A percentile compares a stretch with the other conserved stretches of the same genome.
Conservation (phyloP, 2,888 invertebrate genomes). For the Micoletzkya japonica region DNA sequence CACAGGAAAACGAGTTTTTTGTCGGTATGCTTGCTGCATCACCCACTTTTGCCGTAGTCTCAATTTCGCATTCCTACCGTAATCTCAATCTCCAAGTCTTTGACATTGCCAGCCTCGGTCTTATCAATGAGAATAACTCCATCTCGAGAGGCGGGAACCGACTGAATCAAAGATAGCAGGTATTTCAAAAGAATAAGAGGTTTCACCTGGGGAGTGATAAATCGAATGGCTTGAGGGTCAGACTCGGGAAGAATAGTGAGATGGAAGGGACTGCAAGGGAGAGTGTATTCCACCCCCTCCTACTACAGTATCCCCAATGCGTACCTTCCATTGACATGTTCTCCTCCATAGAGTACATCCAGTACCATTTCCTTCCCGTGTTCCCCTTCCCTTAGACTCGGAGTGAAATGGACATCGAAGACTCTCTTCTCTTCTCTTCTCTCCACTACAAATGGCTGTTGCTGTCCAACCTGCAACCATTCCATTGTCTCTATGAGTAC, state of each 20-base stretch:
- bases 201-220: not conserved
- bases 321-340: conserved; percentile 34
- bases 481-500: not conserved
- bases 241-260: conserved; percentile 34
- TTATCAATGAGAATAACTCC: conserved; percentile 40
- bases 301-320: too few species aligned
- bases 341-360: conserved; percentile 30
- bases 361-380: not conserved
- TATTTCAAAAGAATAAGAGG: not conserved
- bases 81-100: conserved; percentile 36
- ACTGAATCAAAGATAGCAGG: not conserved
- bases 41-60: not conserved
- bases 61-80: conserved; percentile 33
- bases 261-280: conserved; percentile 22
- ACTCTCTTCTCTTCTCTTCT: conserved; percentile 32
- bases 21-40: too few species aligned
- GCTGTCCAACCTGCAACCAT: conserved; percentile 9
- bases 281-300: too few species aligned
- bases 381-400: conserved; percentile 35
- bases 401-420: conserved; percentile 34
- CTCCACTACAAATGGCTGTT: conserved; percentile 30
- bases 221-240: conserved; percentile 27
- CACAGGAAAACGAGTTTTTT: too few species aligned
- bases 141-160: conserved; percentile 36
- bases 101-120: conserved; percentile 40